Conservation (phyloP, 2,888 invertebrate genomes). For the Xestia ashworthii region DNA sequence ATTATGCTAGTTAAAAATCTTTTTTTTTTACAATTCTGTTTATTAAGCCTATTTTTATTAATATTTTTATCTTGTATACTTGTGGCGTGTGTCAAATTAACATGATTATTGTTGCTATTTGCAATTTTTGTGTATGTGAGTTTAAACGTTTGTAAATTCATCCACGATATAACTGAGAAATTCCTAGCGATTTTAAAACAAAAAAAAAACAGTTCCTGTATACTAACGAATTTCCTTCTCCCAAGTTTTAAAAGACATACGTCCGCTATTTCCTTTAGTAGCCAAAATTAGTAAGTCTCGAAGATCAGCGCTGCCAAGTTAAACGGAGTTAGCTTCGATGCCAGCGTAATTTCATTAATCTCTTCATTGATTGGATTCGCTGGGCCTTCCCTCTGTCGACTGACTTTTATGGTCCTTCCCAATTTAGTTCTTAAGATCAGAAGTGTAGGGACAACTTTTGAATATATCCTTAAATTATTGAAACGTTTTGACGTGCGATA, state of each 20-base stretch:
- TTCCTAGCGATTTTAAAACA: neutral
- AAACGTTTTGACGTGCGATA: conserved; percentile 36
- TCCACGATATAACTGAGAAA: neutral
- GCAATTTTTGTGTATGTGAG: neutral
- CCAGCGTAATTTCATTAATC: conserved; percentile 83
- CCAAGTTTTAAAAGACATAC: conserved; percentile 25
- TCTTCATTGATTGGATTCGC: conserved; percentile 78
- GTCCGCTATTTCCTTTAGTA: conserved; percentile 29
- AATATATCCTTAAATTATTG: conserved; percentile 32
- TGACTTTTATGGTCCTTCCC: conserved; percentile 56
- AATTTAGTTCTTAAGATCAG: conserved; percentile 57
- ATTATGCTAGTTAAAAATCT: neutral
- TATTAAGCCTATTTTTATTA: neutral
- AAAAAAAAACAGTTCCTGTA: neutral
- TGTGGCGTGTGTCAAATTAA: neutral
- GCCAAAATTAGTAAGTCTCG: conserved; percentile 62
- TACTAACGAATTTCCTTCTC: neutral
- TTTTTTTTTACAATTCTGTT: neutral
- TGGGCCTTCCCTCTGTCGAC: conserved; percentile 58
- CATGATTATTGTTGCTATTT: neutral
- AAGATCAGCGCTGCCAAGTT: conserved; percentile 72
- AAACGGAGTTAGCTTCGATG: conserved; percentile 67
- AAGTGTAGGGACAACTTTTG: conserved; percentile 52
- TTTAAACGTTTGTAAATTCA: neutral
- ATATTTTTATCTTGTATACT: neutral